phyloP scores from a whole-genome alignment of 2,113 vertebrate species.

The Carassius auratus region DNA sequence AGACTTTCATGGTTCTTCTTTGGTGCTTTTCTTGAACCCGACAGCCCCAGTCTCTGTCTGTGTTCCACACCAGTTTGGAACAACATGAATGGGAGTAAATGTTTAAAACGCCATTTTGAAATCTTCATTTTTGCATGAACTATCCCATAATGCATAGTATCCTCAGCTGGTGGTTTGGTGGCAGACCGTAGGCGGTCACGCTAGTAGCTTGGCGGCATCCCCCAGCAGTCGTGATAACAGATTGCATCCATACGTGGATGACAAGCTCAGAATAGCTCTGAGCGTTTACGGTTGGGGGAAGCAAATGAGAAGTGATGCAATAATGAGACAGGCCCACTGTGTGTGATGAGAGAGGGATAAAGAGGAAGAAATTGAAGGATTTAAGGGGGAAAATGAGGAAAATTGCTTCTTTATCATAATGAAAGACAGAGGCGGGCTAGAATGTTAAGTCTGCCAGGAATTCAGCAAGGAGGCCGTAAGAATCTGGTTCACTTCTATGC shows the following conservation, averaged over 20 bases:
- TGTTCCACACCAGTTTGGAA: neutral
- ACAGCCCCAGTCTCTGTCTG: neutral
- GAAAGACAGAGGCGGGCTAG: neutral
- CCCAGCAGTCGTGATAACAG: neutral
- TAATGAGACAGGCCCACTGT: slow-evolving; percentile 12
- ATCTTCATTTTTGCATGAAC: neutral
- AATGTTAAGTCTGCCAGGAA: slow-evolving; percentile 1
- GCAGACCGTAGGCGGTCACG: neutral
- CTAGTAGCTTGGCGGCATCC: neutral
- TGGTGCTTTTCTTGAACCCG: neutral
- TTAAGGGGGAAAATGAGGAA: neutral
- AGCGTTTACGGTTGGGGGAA: neutral
- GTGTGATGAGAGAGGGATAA: slow-evolving; percentile 3
- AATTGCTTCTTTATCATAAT: neutral
- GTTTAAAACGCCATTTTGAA: neutral
- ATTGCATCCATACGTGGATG: slow-evolving; percentile 15
- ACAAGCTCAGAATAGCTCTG: slow-evolving; percentile 12
- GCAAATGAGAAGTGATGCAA: slow-evolving; percentile 27
- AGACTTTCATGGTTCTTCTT: neutral
- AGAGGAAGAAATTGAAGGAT: neutral
- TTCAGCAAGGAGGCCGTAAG: neutral
- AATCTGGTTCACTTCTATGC: neutral
- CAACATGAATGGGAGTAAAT: neutral
- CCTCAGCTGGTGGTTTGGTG: neutral
- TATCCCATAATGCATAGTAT: neutral